Base-by-base conservation (phyloP, 2,888 invertebrate species). In the Amblyjoppa fuscipennis region DNA sequence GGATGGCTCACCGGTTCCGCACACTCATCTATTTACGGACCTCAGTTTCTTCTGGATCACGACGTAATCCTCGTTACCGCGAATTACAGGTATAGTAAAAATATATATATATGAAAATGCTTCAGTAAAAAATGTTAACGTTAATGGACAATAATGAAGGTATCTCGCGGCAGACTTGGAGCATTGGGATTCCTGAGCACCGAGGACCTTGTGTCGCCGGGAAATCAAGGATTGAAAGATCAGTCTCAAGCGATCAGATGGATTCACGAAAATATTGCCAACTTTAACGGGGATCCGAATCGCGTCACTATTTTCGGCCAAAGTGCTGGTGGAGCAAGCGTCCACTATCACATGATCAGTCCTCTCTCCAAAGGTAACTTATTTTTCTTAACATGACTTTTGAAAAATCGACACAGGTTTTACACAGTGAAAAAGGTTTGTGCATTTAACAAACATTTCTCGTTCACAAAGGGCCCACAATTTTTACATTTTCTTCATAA, bases 1-100 rank as follows among this genome's bases (percentile, higher is more conserved):
- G 97, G 97, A 11, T 97, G 96, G 96, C 95, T 96, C 93, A 96
- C 96, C 87, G 96, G 97, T 1, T 95, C 96, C 3, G 96, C 96
- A 0, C 96, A 96, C 66, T 95, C 96, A n/a, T 89, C 93, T 6
- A 96, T 96, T 94, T 97, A 97, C 89, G 96, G 96, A 0, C 96
- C 97, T 0, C 95, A 96, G 79, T 95, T 95, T 87, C 93, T 97
- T 3, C 93, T 97, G 73, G 96, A 97, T 88, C 95, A 95, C 87
- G 96, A 97, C 89, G 94, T 97, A 1, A 93, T 97, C 7, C 94
- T 96, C 11, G 96, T 97, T 0, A 95, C 95, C 13, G 95, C 95
- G 1, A 97, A 97, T 90, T 97, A 96, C 90, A 95, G 97, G 90
- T 93, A 71, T 20, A 28, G 3, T 64, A 7, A 28, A 41, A 41